Conservation (phyloP, 2,888 invertebrate genomes). For the Sceliomorpha sp. region DNA sequence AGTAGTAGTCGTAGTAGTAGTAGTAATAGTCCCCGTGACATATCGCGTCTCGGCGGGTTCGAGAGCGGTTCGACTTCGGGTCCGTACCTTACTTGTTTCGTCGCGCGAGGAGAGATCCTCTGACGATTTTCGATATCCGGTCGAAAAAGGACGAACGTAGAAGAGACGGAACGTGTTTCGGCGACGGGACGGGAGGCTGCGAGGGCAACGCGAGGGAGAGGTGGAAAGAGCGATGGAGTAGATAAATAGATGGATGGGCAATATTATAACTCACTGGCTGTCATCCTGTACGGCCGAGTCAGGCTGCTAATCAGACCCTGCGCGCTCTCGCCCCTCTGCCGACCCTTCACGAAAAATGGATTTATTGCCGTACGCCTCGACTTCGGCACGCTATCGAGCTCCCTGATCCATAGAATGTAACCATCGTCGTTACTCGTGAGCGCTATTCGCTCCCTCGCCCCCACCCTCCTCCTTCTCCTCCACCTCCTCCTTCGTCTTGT, state of each 20-base stretch:
- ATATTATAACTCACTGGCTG: conserved; percentile 81
- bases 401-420: conserved; percentile 80
- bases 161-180: conserved; percentile 53
- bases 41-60: conserved; percentile 57
- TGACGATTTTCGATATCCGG: conserved; percentile 56
- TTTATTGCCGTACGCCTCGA: conserved; percentile 80
- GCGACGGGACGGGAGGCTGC: conserved; percentile 56
- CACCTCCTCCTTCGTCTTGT: conserved; percentile 40
- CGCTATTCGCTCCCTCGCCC: conserved; percentile 64
- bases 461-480: conserved; percentile 37
- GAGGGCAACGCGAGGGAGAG: conserved; percentile 52
- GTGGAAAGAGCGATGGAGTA: conserved; percentile 74
- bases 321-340: conserved; percentile 68
- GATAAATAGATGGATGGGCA: conserved; percentile 81
- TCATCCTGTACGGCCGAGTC: conserved; percentile 80
- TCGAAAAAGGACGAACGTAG: conserved; percentile 39
- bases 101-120: conserved; percentile 46
- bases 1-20: no score
- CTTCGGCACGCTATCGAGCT: conserved; percentile 81
- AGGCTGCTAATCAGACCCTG: conserved; percentile 81
- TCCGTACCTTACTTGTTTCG: conserved; percentile 39
- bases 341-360: conserved; percentile 81
- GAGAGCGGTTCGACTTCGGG: conserved; percentile 15
- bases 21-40: conserved; percentile 56
- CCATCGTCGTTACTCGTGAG: conserved; percentile 64